phyloP scores from a whole-genome alignment of 2,113 vertebrate genomes.

The Anseranas semipalmata region DNA sequence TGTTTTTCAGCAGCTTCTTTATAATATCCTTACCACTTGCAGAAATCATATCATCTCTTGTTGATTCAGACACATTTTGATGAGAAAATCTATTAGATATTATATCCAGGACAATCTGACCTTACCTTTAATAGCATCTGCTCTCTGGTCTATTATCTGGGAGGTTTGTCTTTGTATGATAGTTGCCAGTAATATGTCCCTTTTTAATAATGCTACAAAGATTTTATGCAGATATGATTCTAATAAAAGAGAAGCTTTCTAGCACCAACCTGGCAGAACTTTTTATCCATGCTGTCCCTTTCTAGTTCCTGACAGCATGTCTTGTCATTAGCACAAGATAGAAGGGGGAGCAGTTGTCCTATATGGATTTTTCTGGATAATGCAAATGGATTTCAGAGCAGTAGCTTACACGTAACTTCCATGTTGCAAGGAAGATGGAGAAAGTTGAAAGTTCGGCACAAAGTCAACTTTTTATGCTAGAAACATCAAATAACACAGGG shows the following conservation, averaged over 20 bases:
- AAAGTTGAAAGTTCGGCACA: neutral
- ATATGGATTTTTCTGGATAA: neutral
- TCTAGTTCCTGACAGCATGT: neutral
- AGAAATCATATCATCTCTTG: neutral
- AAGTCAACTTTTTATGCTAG: neutral
- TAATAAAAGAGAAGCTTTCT: neutral
- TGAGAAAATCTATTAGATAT: neutral
- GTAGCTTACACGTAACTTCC: neutral
- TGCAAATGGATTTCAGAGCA: neutral
- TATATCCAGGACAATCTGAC: neutral
- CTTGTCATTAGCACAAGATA: neutral
- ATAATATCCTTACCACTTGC: neutral
- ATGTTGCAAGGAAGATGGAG: neutral
- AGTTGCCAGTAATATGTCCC: neutral
- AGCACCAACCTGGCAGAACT: neutral
- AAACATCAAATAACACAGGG: neutral
- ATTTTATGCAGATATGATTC: slow-evolving; percentile 5
- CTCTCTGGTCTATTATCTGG: neutral
- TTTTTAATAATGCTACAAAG: neutral
- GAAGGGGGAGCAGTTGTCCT: neutral
- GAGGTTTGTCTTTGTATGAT: neutral
- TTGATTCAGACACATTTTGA: slow-evolving; percentile 21
- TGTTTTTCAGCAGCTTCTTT: slow-evolving; percentile 15
- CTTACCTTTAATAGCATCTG: neutral
- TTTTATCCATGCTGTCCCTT: neutral